Base-by-base conservation (phyloP, 2,113 vertebrate genomes). In the Syrmaticus mikado region DNA sequence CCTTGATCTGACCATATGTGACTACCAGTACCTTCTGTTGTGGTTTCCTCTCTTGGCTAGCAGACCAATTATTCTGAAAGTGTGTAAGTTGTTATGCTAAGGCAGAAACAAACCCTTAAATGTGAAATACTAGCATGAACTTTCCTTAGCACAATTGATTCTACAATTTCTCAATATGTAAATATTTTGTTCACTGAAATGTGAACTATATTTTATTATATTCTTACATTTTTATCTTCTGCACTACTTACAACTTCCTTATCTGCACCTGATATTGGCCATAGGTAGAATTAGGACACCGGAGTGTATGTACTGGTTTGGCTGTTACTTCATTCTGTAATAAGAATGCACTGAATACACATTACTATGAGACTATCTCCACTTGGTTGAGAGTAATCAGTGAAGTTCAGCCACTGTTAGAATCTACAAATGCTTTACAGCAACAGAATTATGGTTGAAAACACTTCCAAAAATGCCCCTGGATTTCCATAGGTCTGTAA, bases 1-100 rank as follows among this genome's bases (percentile, higher is more conserved):
- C 71, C 43, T 75, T 76, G 89, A 76, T 89, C 89, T 72, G 73
- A 66, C 86, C 81, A 72, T 96, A 79, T 95, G 90, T 87, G 89
- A 48, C 70, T 57, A 5, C 52, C 81, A 62, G 53, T 5, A 85
- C 70, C 92, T 94, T 94, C 90, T 96, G 95, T 80, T 93, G 45
- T 53, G 90, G 58, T 67, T 96, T 95, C 84, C 81, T 93, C 48
- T 82, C 78, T 85, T 95, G 93, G 92, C 92, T 72, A 46, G 67
- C 50, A 71, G 60, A 83, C 27, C 50, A n/a, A 6, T 84, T 86
- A 36, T 57, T 87, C 83, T 87, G 74, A 32, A 72, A 78, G 18
- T 36, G 38, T 88, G 28, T 74, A 55, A 94, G 61, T 43, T 94
- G 70, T 72, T 55, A 24, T 58, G 66, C 36, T 72, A 81, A 87